phyloP scores from a whole-genome alignment of 2,797 vertebrate species.

The Acomys russatus region DNA sequence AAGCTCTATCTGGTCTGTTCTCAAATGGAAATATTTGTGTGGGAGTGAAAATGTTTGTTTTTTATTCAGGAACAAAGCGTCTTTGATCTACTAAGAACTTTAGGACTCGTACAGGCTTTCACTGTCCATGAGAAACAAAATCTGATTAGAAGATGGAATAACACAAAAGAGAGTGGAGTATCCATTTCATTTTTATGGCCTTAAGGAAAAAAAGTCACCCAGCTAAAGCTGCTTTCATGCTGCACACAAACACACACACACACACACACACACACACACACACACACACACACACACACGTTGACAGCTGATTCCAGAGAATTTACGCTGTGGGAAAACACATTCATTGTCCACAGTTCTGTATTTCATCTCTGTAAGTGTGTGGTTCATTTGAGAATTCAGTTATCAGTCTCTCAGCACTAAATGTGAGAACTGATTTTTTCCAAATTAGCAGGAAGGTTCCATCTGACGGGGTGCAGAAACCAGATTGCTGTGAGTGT shows the following conservation, averaged over 20 bases:
- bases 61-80: slow-evolving; percentile 56
- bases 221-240: slow-evolving; percentile 84
- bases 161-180: slow-evolving; percentile 74
- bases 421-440: slow-evolving; percentile 87
- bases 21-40: slow-evolving; percentile 65
- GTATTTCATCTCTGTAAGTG: slow-evolving; percentile 82
- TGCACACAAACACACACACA: slow-evolving; percentile 66
- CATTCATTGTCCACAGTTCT: slow-evolving; percentile 83
- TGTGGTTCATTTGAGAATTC: slow-evolving; percentile 83
- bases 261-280: slow-evolving; percentile 58
- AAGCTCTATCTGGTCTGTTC: not conserved
- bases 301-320: slow-evolving; percentile 85
- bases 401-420: slow-evolving; percentile 87
- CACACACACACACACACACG: slow-evolving; percentile 61
- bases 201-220: slow-evolving; percentile 79
- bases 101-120: slow-evolving; percentile 42
- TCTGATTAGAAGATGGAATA: slow-evolving; percentile 73
- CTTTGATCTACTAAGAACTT: slow-evolving; percentile 65
- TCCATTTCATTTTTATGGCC: slow-evolving; percentile 80
- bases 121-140: slow-evolving; percentile 59
- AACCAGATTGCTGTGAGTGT: slow-evolving; percentile 75
- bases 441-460: slow-evolving; percentile 86
- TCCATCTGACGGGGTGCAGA: slow-evolving; percentile 84
- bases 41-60: slow-evolving; percentile 63
- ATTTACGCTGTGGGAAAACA: slow-evolving; percentile 86